A percentile compares a stretch with the other conserved stretches of the same genome.
Evolutionary conservation across 2,797 vertebrate species (phyloP).

Genomic region (Tenualosa ilisha): DNA sequence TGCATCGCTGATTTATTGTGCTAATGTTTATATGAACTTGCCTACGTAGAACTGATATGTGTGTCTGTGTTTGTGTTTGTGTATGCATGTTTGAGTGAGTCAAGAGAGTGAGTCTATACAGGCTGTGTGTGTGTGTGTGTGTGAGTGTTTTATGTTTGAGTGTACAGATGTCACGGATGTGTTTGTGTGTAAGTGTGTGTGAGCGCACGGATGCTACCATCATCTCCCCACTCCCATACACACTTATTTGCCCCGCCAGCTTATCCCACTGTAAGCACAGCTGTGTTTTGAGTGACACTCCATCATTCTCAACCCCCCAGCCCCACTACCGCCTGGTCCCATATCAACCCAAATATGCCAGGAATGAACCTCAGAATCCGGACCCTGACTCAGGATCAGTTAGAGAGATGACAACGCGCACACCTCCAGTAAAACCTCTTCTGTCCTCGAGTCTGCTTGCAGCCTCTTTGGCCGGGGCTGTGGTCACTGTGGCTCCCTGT

Average conservation of each 20-base stretch:
- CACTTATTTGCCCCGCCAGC: slow-evolving; percentile 16
- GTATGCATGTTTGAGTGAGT: not conserved
- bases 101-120: slow-evolving; percentile 25
- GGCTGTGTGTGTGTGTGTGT: slow-evolving; percentile 39
- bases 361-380: slow-evolving; percentile 2
- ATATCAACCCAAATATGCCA: slow-evolving; percentile 33
- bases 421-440: not conserved
- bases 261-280: slow-evolving; percentile 54
- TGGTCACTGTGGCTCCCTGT: not conserved
- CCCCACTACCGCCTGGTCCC: not conserved
- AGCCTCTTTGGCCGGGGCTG: not conserved
- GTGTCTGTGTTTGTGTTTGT: not conserved
- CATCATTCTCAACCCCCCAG: not conserved
- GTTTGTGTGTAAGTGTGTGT: slow-evolving; percentile 12
- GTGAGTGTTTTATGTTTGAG: not conserved
- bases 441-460: not conserved
- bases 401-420: slow-evolving; percentile 14
- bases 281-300: slow-evolving; percentile 54
- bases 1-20: not conserved
- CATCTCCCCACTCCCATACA: not conserved
- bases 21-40: not conserved
- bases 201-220: not conserved
- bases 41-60: not conserved
- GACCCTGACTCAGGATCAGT: slow-evolving; percentile 33
- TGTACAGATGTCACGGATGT: not conserved